These are phyloP conservation scores for Nomia melanderi DNA, from an alignment of 1,140 invertebrate species.

Conservation along the genomic window DNA sequence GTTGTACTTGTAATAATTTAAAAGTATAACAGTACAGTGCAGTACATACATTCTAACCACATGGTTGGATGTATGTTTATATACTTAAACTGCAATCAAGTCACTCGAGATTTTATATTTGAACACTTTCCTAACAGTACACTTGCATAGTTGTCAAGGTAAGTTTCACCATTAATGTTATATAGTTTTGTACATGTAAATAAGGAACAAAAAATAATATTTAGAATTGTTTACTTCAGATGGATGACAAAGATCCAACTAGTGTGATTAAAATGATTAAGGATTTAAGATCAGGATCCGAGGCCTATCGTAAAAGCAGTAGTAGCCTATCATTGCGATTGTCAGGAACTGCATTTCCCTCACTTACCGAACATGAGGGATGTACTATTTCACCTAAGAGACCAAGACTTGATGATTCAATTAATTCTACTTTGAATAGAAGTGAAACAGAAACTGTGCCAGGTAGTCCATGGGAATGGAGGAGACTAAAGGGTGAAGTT, in stretches of 20 bases:
- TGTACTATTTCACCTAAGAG: slow-evolving; percentile 57
- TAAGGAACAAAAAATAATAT: neutral
- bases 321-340: slow-evolving; percentile 33
- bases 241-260: slow-evolving; percentile 68
- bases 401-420: slow-evolving; percentile 51
- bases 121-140: neutral
- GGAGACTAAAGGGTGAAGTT: slow-evolving; percentile 68
- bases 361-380: slow-evolving; percentile 30
- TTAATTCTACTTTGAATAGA: slow-evolving; percentile 35
- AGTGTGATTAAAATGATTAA: slow-evolving; percentile 70
- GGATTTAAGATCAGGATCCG: slow-evolving; percentile 62
- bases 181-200: neutral
- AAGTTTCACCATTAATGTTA: neutral
- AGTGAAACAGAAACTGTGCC: slow-evolving; percentile 48
- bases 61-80: neutral
- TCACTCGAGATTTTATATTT: neutral
- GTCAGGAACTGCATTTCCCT: slow-evolving; percentile 43
- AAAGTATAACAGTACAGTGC: neutral
- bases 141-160: neutral
- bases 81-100: neutral
- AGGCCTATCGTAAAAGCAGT: slow-evolving; percentile 54
- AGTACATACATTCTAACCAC: neutral
- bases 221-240: slow-evolving; percentile 43
- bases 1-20: too few relatives aligned
- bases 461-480: slow-evolving; percentile 72